Conservation (phyloP, 2,888 invertebrate species). For the Trichogramma dendrolimi region DNA sequence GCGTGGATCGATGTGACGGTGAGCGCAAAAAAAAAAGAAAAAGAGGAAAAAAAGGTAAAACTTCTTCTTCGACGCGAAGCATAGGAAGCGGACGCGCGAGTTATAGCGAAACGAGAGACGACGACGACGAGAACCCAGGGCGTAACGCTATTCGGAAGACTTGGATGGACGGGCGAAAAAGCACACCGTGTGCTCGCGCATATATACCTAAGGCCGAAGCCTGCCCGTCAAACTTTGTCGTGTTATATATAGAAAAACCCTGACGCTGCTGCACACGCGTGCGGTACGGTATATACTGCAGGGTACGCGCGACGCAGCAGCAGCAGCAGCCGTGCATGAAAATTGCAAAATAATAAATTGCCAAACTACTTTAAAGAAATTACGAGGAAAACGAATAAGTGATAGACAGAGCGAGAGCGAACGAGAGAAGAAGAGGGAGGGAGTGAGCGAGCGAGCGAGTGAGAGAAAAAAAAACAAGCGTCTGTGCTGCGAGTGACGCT, state of each 20-base stretch:
- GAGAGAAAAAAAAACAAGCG: slow-evolving; percentile 11
- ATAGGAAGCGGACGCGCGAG: no score
- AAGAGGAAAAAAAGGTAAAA: no score
- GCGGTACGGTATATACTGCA: slow-evolving; percentile 5
- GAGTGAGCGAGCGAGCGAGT: slow-evolving; percentile 12
- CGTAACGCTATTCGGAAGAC: no score
- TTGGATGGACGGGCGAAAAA: no score
- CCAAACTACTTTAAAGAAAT: slow-evolving; percentile 49
- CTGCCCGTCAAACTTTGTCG: slow-evolving; percentile 14
- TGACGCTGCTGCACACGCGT: slow-evolving; percentile 5
- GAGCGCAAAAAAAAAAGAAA: no score
- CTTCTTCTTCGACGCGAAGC: no score
- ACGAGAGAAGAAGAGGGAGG: slow-evolving; percentile 6
- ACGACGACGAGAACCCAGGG: no score
- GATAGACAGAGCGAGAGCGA: slow-evolving; percentile 1
- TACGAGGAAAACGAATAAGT: slow-evolving; percentile 31
- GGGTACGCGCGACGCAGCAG: no score
- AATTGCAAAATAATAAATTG: slow-evolving; percentile 50
- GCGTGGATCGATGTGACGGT: no score
- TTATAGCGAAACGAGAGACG: no score
- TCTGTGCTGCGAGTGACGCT: slow-evolving; percentile 4
- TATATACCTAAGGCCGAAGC: not conserved
- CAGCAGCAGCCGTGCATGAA: slow-evolving; percentile 27
- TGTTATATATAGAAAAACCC: not conserved
- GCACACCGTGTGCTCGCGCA: not conserved